Conservation (phyloP, 2,797 vertebrate genomes). For the Sebastes nivosus region DNA sequence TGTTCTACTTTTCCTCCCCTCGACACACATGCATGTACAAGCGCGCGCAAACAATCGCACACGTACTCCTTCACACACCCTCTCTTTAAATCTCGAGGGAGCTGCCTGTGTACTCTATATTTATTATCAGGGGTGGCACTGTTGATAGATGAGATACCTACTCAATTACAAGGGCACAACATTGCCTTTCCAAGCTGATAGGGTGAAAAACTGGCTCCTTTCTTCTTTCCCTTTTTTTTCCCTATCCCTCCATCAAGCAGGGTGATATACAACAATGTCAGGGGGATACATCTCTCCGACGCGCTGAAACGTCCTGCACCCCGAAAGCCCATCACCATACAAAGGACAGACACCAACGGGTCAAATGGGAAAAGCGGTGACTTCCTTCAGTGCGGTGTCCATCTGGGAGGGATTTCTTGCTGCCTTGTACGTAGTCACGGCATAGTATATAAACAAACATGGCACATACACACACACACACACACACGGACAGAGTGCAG, state of each 20-base stretch:
- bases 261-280: conserved; percentile 73
- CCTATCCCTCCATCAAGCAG: conserved; percentile 64
- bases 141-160: conserved; percentile 89
- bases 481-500: conserved; percentile 26
- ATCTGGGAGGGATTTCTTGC: not conserved
- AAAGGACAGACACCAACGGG: conserved; percentile 51
- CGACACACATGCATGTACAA: conserved; percentile 27
- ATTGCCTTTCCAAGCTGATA: conserved; percentile 87
- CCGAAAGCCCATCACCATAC: conserved; percentile 54
- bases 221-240: conserved; percentile 58
- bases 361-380: conserved; percentile 23
- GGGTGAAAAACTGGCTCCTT: conserved; percentile 84
- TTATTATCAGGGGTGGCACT: conserved; percentile 87
- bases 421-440: not conserved
- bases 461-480: not conserved
- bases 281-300: conserved; percentile 63
- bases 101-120: conserved; percentile 85
- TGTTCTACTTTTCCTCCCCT: conserved; percentile 45
- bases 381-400: conserved; percentile 15
- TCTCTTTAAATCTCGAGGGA: conserved; percentile 82
- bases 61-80: conserved; percentile 66
- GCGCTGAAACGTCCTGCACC: conserved; percentile 37
- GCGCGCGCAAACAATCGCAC: conserved; percentile 46
- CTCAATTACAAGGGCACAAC: conserved; percentile 89
- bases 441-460: conserved; percentile 13